Evolutionary conservation across 2,113 vertebrate species (phyloP).

Genomic region (Podocnemis expansa): DNA sequence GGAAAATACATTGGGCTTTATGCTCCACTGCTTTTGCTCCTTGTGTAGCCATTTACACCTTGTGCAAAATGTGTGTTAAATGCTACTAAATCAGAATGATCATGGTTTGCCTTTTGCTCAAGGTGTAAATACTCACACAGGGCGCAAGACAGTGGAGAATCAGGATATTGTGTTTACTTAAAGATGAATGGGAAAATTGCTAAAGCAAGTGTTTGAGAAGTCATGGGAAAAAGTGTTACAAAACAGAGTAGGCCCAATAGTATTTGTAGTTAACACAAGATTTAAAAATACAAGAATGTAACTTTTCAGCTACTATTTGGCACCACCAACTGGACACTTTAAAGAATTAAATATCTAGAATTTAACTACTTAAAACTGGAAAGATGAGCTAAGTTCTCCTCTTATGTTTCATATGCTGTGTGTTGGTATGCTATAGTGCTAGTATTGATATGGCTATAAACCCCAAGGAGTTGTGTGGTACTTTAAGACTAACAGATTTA

Average conservation of each 20-base stretch:
- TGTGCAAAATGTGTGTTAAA: background rate
- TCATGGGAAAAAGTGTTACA: background rate
- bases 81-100: background rate
- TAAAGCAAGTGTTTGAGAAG: background rate
- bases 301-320: slow-evolving; percentile 58
- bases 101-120: background rate
- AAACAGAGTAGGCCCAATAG: background rate
- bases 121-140: background rate
- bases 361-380: slow-evolving; percentile 24
- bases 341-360: slow-evolving; percentile 35
- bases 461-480: too few species aligned
- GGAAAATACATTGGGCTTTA: background rate
- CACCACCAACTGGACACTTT: slow-evolving; percentile 72
- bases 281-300: slow-evolving; percentile 3
- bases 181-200: background rate
- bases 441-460: slow-evolving; percentile 11
- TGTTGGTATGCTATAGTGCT: background rate
- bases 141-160: background rate
- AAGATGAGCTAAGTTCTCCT: background rate
- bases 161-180: background rate
- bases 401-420: background rate
- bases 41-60: background rate
- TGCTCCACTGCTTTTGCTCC: background rate
- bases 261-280: background rate
- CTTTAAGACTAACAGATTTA: too few species aligned